These are phyloP conservation scores for Cheilinus undulatus DNA, from an alignment of 2,113 vertebrate species.

Conservation along the genomic window DNA sequence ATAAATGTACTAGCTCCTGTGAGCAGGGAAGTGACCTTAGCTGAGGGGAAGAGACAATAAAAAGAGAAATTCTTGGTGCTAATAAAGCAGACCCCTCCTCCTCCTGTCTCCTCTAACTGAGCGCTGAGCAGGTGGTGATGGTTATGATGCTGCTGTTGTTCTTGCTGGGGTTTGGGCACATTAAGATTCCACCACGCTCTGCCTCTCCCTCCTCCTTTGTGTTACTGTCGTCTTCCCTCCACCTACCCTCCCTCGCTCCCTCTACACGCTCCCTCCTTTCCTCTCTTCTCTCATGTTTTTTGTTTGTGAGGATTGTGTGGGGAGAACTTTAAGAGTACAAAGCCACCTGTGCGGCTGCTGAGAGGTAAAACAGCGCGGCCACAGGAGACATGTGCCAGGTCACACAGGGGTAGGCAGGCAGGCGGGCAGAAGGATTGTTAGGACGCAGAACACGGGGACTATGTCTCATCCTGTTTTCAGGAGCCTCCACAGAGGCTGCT, in stretches of 20 bases:
- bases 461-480: constrained; percentile 51
- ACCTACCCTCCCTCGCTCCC: background rate
- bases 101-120: constrained; percentile 22
- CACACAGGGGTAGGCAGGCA: constrained; percentile 33
- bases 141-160: constrained; percentile 51
- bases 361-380: constrained; percentile 21
- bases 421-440: constrained; percentile 43
- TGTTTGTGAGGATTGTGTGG: constrained; percentile 45
- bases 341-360: constrained; percentile 47
- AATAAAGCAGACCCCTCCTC: constrained; percentile 17
- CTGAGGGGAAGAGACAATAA: constrained; percentile 13
- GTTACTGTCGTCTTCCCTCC: constrained; percentile 28
- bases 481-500: constrained; percentile 52
- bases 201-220: constrained; percentile 33
- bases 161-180: constrained; percentile 45
- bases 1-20: constrained; percentile 14
- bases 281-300: constrained; percentile 16
- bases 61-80: constrained; percentile 26
- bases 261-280: constrained; percentile 1
- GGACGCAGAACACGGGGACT: constrained; percentile 22
- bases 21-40: constrained; percentile 38
- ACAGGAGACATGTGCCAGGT: constrained; percentile 17
- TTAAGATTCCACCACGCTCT: constrained; percentile 53
- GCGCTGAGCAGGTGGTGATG: constrained; percentile 52
- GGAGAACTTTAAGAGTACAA: constrained; percentile 42